Evolutionary conservation across 2,113 vertebrate species (phyloP), one percentile per base, ranked within the genome.

Genomic region (Marcusenius ussheri): DNA sequence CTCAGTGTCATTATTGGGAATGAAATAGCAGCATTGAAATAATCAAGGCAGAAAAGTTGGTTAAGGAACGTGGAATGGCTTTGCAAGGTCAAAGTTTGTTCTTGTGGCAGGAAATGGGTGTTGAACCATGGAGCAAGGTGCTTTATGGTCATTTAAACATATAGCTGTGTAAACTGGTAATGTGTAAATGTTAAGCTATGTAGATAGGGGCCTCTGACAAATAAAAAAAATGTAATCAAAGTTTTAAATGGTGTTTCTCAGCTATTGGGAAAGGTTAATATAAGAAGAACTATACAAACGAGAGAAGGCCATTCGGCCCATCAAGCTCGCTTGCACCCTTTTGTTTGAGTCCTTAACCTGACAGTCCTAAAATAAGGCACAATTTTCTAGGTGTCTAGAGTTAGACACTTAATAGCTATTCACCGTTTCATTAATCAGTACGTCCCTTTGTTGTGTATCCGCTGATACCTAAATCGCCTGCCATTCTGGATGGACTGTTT

Each of bases 161-260:
- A 35, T 24, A 58, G 50, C 87, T 88, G 87, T 88, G 62, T 58
- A 58, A 88, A 88, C 87, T 88, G 27, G 35, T 66, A 62, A 88
- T 88, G 87, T 88, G 87, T 88, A 88, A 62, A 88, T 88, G 51
- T 88, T 39, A 66, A 66, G 35, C 39, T 88, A 66, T 88, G 87
- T 88, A 88, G 87, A 46, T 88, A 88, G 56, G 56, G 87, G 56
- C 21, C 8, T 66, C 53, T 88, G 87, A 31, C 35, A 88, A 88
- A 88, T 87, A 87, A 87, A 87, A 87, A 88, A 53, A 39, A 31
- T 87, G 50, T 88, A 62, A 66, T 88, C 51, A 88, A 58, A 88
- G 39, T 88, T 88, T 88, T 66, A 88, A 88, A 88, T 88, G 87
- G 45, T 88, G 87, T 88, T 88, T 88, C 87, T 88, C 35, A 88